These are phyloP conservation scores for Gadus macrocephalus DNA, from an alignment of 2,113 vertebrate species.

Conservation along the genomic window DNA sequence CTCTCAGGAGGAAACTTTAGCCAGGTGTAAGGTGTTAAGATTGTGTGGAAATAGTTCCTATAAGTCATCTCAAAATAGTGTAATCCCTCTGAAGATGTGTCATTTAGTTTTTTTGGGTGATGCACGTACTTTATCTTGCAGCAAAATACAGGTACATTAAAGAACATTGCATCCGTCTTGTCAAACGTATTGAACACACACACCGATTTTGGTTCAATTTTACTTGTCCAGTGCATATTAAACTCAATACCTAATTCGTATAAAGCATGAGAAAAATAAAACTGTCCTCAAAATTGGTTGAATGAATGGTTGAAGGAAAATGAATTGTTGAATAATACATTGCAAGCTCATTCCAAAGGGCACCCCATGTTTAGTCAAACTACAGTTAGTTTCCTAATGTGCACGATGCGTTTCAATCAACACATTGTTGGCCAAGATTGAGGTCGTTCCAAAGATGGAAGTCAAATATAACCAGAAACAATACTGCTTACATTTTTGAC, in stretches of 20 bases:
- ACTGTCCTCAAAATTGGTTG: constrained; percentile 26
- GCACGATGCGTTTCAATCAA: too few species aligned
- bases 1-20: too few species aligned
- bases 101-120: constrained; percentile 35
- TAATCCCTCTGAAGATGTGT: constrained; percentile 2
- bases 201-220: constrained; percentile 61
- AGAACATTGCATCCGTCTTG: constrained; percentile 67
- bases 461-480: too few species aligned
- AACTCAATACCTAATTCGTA: constrained; percentile 55
- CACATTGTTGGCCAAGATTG: neutral
- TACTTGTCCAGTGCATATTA: constrained; percentile 59
- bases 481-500: too few species aligned
- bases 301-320: constrained; percentile 6
- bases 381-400: too few species aligned
- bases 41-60: too few species aligned
- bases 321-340: too few species aligned
- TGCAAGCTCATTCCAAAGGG: too few species aligned
- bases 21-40: too few species aligned
- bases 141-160: constrained; percentile 71
- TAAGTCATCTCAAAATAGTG: constrained; percentile 7
- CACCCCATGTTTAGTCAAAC: neutral
- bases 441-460: neutral
- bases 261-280: constrained; percentile 38
- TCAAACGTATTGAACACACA: constrained; percentile 51
- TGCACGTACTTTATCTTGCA: constrained; percentile 57